A percentile compares a stretch with the other conserved stretches of the same genome.
These are phyloP conservation scores for Aphelocoma californica DNA, from an alignment of 2,797 vertebrate species.

Conservation along the genomic window DNA sequence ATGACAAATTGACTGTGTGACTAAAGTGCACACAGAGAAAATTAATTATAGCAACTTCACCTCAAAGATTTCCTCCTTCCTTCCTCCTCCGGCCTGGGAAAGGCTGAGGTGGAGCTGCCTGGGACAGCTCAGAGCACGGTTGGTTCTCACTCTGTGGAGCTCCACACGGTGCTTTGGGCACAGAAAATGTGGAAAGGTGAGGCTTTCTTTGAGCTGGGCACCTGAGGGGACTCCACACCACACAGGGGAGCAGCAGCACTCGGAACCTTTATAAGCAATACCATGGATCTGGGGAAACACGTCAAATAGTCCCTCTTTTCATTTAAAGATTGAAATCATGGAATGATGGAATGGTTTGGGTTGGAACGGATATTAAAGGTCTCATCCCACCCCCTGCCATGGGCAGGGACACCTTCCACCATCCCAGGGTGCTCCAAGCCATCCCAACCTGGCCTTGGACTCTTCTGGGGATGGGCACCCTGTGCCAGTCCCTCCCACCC, in stretches of 20 bases:
- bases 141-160: neutral
- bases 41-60: neutral
- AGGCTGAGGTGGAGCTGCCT: neutral
- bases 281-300: neutral
- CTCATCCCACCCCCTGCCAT: neutral
- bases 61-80: neutral
- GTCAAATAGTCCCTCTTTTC: fast-evolving
- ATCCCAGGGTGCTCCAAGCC: neutral
- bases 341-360: neutral
- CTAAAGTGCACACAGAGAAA: neutral
- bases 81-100: neutral
- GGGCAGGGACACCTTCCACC: neutral
- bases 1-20: neutral
- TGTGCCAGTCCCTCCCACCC: neutral
- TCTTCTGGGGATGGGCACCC: neutral
- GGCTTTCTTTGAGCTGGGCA: neutral
- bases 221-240: neutral
- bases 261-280: neutral
- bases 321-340: neutral
- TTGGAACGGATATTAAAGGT: neutral
- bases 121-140: fast-evolving
- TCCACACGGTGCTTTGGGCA: neutral
- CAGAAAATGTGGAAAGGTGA: neutral
- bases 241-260: neutral
- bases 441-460: neutral